Percentiles rank a stretch among this genome's conserved stretches.
phyloP scores from a whole-genome alignment of 2,113 vertebrate species.

The Cairina moschata region DNA sequence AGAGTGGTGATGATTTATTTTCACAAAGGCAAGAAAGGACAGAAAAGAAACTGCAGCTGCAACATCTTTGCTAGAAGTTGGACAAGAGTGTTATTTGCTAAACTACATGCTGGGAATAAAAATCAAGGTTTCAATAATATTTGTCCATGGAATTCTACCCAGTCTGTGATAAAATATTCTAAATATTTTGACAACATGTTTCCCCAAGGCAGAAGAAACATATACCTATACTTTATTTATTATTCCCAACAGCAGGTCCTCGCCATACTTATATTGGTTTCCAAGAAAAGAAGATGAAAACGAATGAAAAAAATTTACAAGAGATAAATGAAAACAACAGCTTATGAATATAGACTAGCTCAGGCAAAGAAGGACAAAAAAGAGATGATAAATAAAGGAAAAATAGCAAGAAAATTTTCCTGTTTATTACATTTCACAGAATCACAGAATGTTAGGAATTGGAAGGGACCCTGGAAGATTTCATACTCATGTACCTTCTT shows the following conservation, averaged over 20 bases:
- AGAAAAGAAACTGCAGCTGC: slow-evolving; percentile 56
- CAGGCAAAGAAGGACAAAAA: not conserved
- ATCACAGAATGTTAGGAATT: too few relatives aligned
- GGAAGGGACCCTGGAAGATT: too few relatives aligned
- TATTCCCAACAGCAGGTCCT: not conserved
- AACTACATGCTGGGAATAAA: slow-evolving; percentile 60
- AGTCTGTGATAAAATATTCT: slow-evolving; percentile 3
- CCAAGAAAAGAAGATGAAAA: not conserved
- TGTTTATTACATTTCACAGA: not conserved
- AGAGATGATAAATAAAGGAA: not conserved
- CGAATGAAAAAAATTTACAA: not conserved
- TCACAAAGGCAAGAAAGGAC: slow-evolving; percentile 39
- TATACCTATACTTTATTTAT: not conserved
- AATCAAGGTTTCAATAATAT: slow-evolving; percentile 1
- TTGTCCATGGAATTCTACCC: not conserved
- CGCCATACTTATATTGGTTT: not conserved
- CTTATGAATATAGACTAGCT: not conserved
- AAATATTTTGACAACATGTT: not conserved
- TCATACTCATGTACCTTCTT: not conserved
- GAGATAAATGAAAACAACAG: not conserved
- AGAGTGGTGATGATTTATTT: slow-evolving; percentile 48
- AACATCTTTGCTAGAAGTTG: slow-evolving; percentile 39
- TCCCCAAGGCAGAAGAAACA: not conserved
- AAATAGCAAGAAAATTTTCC: not conserved
- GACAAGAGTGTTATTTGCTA: slow-evolving; percentile 32